These are phyloP conservation scores for Fregetta grallaria DNA, from an alignment of 2,113 vertebrate species.

Conservation along the genomic window DNA sequence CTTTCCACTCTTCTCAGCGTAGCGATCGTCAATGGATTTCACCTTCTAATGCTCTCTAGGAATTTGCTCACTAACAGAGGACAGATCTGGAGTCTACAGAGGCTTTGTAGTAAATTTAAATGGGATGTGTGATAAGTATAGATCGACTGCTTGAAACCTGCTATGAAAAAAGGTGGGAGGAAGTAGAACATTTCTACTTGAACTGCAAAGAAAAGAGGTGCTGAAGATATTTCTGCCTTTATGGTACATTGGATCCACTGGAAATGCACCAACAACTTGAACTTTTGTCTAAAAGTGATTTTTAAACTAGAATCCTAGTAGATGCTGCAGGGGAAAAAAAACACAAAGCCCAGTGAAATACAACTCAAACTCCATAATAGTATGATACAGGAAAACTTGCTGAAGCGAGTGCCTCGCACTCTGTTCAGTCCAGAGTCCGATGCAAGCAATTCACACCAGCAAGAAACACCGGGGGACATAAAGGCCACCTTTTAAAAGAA, in stretches of 20 bases:
- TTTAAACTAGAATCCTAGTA: background rate
- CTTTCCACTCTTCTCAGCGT: background rate
- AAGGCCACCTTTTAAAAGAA: background rate
- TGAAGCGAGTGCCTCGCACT: background rate
- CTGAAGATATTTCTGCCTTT: background rate
- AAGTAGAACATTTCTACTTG: background rate
- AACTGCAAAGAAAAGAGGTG: background rate
- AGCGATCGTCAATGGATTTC: background rate
- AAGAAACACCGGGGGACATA: background rate
- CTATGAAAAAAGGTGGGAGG: background rate
- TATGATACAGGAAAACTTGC: background rate
- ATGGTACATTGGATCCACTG: background rate
- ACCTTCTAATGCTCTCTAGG: slow-evolving; percentile 28
- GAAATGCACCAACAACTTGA: background rate
- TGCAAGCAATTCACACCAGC: background rate
- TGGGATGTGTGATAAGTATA: background rate
- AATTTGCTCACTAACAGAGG: background rate
- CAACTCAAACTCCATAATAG: background rate
- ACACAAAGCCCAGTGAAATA: background rate
- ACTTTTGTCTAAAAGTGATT: background rate
- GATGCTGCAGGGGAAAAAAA: background rate
- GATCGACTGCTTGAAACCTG: background rate
- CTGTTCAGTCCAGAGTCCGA: background rate
- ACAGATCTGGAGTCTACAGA: background rate
- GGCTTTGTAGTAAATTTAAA: background rate